Conservation (phyloP, 2,888 invertebrate species). For the Amiota mariae region DNA sequence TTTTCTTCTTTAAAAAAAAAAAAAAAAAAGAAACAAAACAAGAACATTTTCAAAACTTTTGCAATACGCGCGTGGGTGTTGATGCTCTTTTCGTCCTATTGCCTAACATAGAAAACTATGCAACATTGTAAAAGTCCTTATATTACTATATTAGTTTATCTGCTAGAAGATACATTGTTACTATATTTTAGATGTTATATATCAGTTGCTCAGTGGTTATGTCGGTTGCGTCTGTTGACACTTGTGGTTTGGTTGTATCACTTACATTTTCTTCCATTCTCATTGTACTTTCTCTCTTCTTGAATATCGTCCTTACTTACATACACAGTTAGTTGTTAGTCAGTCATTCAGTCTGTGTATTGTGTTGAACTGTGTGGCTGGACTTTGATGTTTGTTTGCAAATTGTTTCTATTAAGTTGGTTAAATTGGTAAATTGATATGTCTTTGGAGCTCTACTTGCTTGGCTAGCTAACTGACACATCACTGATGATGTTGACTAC, state of each 20-base stretch:
- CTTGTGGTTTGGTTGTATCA: constrained; percentile 5
- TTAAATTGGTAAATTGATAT: constrained; percentile 30
- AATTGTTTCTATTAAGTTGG: constrained; percentile 27
- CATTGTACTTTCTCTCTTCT: too few species aligned
- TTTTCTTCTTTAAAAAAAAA: neutral
- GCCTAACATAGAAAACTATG: too few species aligned
- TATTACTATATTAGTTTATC: too few species aligned
- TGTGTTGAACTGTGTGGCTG: neutral
- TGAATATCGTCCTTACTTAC: too few species aligned
- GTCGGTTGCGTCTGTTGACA: neutral
- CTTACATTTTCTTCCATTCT: too few species aligned
- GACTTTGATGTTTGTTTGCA: constrained; percentile 11
- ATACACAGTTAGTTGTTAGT: too few species aligned
- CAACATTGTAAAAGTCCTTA: too few species aligned
- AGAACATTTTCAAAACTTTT: constrained; percentile 12
- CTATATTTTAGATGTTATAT: too few species aligned
- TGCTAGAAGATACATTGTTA: too few species aligned
- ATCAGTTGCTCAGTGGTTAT: neutral
- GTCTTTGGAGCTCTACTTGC: neutral
- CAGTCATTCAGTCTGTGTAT: neutral
- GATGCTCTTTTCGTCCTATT: neutral
- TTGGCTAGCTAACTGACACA: neutral
- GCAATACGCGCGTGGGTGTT: neutral
- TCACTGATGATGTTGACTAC: neutral
- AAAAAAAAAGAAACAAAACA: too few species aligned